A percentile compares a stretch with the other conserved stretches of the same genome.
Conservation (phyloP, 2,888 invertebrate genomes). For the Hypena proboscidalis region DNA sequence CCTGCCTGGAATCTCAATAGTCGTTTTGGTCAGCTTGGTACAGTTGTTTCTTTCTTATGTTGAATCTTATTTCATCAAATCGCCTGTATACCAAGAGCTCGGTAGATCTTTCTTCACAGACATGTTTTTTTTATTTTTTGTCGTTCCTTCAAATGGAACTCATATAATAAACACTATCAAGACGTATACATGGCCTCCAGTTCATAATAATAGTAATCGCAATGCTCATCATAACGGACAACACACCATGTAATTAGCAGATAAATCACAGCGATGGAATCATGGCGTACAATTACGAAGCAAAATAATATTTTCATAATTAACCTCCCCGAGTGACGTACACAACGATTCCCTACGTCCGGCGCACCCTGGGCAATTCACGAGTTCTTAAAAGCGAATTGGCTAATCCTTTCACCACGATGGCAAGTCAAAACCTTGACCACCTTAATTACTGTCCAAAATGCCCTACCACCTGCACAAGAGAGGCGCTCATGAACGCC, state of each 20-base stretch:
- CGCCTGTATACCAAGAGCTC: too few species aligned
- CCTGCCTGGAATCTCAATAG: slow-evolving; percentile 62
- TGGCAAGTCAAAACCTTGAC: too few species aligned
- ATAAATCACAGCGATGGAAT: slow-evolving; percentile 27
- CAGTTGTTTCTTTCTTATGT: slow-evolving; percentile 61
- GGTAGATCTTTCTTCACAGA: too few species aligned
- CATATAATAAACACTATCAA: neutral
- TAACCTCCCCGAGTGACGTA: too few species aligned
- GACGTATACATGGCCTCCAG: neutral
- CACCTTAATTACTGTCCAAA: too few species aligned
- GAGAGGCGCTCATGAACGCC: too few species aligned
- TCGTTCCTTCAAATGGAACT: neutral
- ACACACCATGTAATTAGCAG: slow-evolving; percentile 21
- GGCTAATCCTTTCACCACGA: too few species aligned
- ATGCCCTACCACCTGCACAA: too few species aligned
- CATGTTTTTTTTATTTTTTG: neutral
- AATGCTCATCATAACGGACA: slow-evolving; percentile 13
- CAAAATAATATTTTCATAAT: slow-evolving; percentile 29
- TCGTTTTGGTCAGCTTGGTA: slow-evolving; percentile 55
- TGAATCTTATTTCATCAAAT: slow-evolving; percentile 38
- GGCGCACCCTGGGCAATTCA: too few species aligned
- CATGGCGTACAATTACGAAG: slow-evolving; percentile 23
- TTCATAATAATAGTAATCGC: slow-evolving; percentile 9
- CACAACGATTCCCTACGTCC: too few species aligned
- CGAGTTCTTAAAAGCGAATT: too few species aligned